Evolutionary conservation across 92 coral and sea anemone species (phyloP).

Genomic region (Galaxea fascicularis): DNA sequence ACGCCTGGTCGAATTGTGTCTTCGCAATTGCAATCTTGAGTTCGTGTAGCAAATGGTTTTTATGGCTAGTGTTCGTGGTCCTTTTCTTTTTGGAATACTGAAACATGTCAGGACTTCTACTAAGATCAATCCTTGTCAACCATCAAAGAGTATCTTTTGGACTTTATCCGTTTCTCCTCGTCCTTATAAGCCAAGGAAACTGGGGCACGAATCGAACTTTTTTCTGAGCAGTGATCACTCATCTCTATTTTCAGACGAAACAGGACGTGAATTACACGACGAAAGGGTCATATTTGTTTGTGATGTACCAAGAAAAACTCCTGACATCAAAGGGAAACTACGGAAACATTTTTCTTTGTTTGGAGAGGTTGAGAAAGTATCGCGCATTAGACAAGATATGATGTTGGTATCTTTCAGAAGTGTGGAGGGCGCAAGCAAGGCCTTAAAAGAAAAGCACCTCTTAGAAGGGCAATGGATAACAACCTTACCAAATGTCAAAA

Average conservation of each 20-base stretch:
- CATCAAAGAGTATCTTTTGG: background rate
- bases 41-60: background rate
- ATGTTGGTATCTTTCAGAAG: constrained; percentile 58
- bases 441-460: constrained; percentile 42
- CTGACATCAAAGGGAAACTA: constrained; percentile 5
- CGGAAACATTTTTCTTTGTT: constrained; percentile 56
- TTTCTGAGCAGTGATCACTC: background rate
- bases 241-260: constrained; percentile 13
- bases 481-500: constrained; percentile 6
- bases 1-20: constrained; percentile 1
- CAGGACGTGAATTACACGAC: background rate
- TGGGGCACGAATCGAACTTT: background rate
- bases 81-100: background rate
- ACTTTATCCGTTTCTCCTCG: background rate
- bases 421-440: constrained; percentile 31
- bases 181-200: background rate
- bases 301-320: constrained; percentile 3
- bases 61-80: background rate
- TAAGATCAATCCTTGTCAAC: background rate
- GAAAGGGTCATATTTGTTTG: constrained; percentile 15
- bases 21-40: background rate
- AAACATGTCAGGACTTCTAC: background rate
- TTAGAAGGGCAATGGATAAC: constrained; percentile 29
- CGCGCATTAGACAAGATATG: constrained; percentile 27
- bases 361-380: constrained; percentile 45